Evolutionary conservation across 2,888 invertebrate genomes (phyloP), one percentile per base, ranked within the genome.

Genomic region (Chrysina gloriosa): DNA sequence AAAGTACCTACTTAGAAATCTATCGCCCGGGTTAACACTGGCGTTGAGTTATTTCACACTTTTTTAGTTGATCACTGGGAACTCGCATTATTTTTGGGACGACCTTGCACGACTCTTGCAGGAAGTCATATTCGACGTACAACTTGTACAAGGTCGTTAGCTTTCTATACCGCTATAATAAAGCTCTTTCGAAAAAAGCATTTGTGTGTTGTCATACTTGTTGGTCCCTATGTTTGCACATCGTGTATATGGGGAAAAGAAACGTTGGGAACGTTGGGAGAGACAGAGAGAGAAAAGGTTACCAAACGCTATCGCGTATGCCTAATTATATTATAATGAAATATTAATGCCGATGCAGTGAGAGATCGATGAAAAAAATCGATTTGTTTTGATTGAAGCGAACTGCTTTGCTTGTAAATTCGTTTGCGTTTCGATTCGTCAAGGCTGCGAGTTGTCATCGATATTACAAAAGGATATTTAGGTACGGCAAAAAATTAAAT

Each of bases 61-160:
- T 69, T 69, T 66, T 67, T 54, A 63, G 61, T 68, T 63, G 54
- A 70, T 65, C 67, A 65, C 63, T 68, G 67, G 67, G 67, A 67
- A 70, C 67, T 71, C 69, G 63, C 69, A 72, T 68, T 65, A 67
- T 64, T 72, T 71, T 72, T 58, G 66, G 69, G 66, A 68, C 66
- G 71, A 68, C 72, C 72, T 72, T 72, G 72, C 68, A 42, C 70
- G 66, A 63, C 25, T 47, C 56, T 67, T 70, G 65, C 71, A 72
- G 72, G 72, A 72, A 72, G 71, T 70, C 65, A 65, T 63, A 42
- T 65, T 52, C 64, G 52, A 36, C 50, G 36, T 64, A 36, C 64
- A 68, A 65, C 27, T 61, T 42, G 42, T 61, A 42, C 58, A 61
- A 61, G 58, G 58, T 27, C 58, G 58, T 39, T 56, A 64, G 66